Conservation (phyloP, 2,888 invertebrate genomes). For the Catotricha subobsoleta region DNA sequence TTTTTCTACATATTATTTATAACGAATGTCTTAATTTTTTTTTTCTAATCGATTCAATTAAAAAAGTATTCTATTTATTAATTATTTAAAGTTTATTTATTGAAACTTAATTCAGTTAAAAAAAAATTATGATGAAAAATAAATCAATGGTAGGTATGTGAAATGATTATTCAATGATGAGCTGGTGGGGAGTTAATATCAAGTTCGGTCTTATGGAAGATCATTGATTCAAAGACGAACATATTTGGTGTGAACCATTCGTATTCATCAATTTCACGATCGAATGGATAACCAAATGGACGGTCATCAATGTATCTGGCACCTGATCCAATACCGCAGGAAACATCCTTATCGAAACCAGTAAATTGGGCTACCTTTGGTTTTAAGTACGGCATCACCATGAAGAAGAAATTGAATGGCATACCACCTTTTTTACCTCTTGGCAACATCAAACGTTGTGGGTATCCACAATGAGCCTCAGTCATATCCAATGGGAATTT, state of each 20-base stretch:
- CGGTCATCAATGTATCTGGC: constrained; percentile 35
- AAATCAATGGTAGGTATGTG: too few species aligned
- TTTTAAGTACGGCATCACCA: constrained; percentile 35
- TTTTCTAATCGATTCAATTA: too few species aligned
- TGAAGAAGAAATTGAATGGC: constrained; percentile 41
- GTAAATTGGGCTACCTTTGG: constrained; percentile 27
- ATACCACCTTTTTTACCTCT: constrained; percentile 43
- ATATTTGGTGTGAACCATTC: constrained; percentile 49
- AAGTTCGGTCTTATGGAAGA: constrained; percentile 39
- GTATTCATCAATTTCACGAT: constrained; percentile 41
- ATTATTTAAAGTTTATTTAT: too few species aligned
- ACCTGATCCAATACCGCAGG: constrained; percentile 31
- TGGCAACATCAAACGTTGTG: constrained; percentile 43
- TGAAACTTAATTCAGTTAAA: too few species aligned
- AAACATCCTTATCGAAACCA: too few species aligned
- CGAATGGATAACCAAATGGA: constrained; percentile 57
- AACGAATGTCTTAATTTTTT: too few species aligned
- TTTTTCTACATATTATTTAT: too few species aligned
- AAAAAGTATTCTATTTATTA: too few species aligned
- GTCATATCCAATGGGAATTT: constrained; percentile 31
- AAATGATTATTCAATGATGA: too few species aligned
- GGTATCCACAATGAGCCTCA: constrained; percentile 37
- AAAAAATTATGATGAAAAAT: too few species aligned
- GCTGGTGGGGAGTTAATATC: neutral
- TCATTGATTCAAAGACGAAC: constrained; percentile 42